These are phyloP conservation scores for Eurytoma californica DNA, from an alignment of 2,888 invertebrate genomes.

Conservation along the genomic window DNA sequence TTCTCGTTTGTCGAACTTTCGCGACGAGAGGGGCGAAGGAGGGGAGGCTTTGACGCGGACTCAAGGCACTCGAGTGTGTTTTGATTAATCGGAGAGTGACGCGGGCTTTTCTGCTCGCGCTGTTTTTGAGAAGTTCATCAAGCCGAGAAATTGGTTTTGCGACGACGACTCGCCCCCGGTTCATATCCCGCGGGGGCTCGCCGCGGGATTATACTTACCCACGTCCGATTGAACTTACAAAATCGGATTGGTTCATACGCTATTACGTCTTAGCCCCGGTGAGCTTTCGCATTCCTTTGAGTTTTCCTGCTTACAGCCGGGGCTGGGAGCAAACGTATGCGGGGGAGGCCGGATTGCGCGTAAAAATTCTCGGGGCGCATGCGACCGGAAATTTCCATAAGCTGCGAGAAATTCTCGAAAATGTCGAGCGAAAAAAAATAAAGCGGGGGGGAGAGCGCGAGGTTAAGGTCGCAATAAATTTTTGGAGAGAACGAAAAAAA, in stretches of 20 bases:
- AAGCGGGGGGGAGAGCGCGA: constrained; percentile 8
- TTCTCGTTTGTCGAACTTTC: too few species aligned
- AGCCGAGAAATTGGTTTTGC: too few species aligned
- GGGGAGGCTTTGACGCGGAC: too few species aligned
- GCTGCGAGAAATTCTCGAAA: constrained; percentile 3
- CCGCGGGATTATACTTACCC: too few species aligned
- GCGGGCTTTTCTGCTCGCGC: too few species aligned
- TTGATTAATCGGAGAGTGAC: not conserved
- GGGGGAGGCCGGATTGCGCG: too few species aligned
- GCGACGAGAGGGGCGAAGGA: too few species aligned
- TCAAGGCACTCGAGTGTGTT: not conserved
- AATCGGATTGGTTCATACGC: constrained; percentile 16
- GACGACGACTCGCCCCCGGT: too few species aligned
- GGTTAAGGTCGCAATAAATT: constrained; percentile 49
- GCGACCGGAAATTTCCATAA: constrained; percentile 18
- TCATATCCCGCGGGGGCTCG: too few species aligned
- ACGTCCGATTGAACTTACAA: not conserved
- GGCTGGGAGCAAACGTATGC: too few species aligned
- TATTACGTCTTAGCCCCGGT: not conserved
- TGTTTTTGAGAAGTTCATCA: too few species aligned
- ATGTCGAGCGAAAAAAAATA: not conserved
- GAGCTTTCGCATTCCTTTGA: not conserved
- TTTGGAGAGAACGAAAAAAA: not conserved
- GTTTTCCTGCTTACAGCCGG: not conserved
- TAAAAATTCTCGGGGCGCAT: too few species aligned